phyloP scores from a whole-genome alignment of 2,113 vertebrate genomes.

The Pollachius pollachius region DNA sequence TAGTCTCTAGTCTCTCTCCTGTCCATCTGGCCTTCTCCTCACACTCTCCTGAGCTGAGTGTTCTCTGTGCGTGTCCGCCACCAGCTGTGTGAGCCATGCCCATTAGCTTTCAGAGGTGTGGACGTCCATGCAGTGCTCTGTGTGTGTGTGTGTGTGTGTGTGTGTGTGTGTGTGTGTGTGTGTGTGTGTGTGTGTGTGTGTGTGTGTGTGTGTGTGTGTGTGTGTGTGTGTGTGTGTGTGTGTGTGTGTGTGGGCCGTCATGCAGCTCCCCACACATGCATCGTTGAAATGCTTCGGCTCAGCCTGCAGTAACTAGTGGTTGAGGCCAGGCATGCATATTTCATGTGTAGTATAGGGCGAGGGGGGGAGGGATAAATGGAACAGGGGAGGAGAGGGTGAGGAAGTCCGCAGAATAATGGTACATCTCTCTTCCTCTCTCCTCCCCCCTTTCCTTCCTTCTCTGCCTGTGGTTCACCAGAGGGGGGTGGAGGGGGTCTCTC shows the following conservation, averaged over 20 bases:
- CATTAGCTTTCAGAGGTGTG: background rate
- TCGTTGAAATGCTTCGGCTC: background rate
- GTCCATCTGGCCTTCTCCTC: too few relatives aligned
- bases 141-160: too few relatives aligned
- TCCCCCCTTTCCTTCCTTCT: conserved; percentile 1
- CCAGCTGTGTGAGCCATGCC: too few relatives aligned
- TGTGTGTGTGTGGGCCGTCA: conserved; percentile 26
- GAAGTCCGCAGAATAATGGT: conserved; percentile 6
- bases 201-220: background rate
- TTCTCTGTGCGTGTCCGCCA: too few relatives aligned
- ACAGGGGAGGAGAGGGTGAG: background rate
- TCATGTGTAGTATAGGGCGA: background rate
- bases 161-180: background rate
- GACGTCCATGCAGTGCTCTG: too few relatives aligned
- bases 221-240: conserved; percentile 19
- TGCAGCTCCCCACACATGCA: background rate
- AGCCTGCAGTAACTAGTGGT: background rate
- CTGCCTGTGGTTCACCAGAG: background rate
- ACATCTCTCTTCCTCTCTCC: conserved; percentile 17
- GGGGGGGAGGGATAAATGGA: conserved; percentile 11
- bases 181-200: too few relatives aligned
- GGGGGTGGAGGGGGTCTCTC: background rate
- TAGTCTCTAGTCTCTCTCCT: too few relatives aligned
- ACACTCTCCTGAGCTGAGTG: too few relatives aligned
- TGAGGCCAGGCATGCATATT: conserved; percentile 5